Conservation (phyloP, 2,888 invertebrate genomes). For the Monopis laevigella region DNA sequence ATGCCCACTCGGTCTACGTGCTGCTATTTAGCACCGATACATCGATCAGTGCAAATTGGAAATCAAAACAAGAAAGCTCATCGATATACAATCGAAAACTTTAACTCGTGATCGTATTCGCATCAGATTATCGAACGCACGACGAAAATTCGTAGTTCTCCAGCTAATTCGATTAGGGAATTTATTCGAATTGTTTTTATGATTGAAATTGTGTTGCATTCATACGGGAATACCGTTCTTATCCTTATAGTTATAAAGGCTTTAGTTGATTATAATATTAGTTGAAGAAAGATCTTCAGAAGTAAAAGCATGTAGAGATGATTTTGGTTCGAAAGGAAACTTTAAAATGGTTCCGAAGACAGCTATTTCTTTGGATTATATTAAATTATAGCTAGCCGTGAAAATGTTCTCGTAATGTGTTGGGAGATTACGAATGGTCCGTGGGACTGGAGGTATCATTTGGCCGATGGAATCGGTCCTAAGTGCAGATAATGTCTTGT, state of each 20-base stretch:
- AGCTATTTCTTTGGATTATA: constrained; percentile 66
- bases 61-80: constrained; percentile 56
- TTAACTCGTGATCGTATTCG: constrained; percentile 61
- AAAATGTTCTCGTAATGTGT: constrained; percentile 64
- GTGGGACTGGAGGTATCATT: constrained; percentile 63
- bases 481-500: constrained; percentile 51
- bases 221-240: too few species aligned
- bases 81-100: constrained; percentile 59
- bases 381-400: constrained; percentile 66
- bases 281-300: too few species aligned
- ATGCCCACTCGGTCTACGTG: constrained; percentile 46
- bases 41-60: constrained; percentile 63
- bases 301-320: too few species aligned
- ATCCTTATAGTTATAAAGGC: too few species aligned
- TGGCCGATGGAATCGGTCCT: constrained; percentile 36
- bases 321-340: too few species aligned
- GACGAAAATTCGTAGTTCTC: constrained; percentile 22
- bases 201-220: too few species aligned
- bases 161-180: not conserved
- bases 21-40: constrained; percentile 61
- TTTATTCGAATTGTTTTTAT: not conserved
- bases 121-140: constrained; percentile 61
- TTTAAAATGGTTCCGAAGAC: constrained; percentile 37
- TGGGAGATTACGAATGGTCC: constrained; percentile 46
- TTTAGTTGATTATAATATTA: too few species aligned